Base-by-base conservation (phyloP, 1,140 invertebrate genomes). In the Brachionus paranguensis region DNA sequence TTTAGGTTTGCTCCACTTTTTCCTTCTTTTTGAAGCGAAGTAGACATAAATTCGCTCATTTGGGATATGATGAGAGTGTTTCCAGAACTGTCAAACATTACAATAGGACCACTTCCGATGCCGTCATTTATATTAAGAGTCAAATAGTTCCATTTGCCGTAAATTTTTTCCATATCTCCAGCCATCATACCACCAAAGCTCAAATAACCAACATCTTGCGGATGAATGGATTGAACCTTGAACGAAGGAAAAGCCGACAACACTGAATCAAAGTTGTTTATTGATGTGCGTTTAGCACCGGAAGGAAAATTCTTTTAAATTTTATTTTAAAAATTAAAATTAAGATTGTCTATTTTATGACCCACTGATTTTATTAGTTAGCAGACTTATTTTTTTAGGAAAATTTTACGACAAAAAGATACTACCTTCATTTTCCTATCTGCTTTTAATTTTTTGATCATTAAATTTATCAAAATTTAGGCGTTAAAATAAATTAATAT, bases 171-270 rank as follows among this genome's bases (percentile, higher is more conserved):
- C 60, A 83, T 68, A 55, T 83, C 68, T 37, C 81, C 81, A 7
- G 60, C 60, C 81, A 83, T 83, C 81, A 83, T 83, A 11, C 81
- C 81, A 33, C 78, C 78, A 60, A 33, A 68, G 37, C 78, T 81
- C 41, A 81, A 64, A 68, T 81, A 81, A 6, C 78, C 78, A 20
- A 81, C 60, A 27, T 81, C 41, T 81, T 43, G 20, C 2, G 27
- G 27, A 24, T 81, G 10, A 64, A 45, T 24, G 24, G 53, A 41
- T 47, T 81, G 20, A 11, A 81, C 53, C 20, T 81, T 60, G 20
- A 81, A 81, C 11, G 78, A 81, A 24, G 78, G 78, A 81, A 81
- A 81, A n/a, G 78, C 53, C 10, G 78, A 81, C 27, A 81, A 24
- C 33, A 81, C 78, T 37, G 53, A 64, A 12, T 81, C 53, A 37